Base-by-base conservation (phyloP, 2,113 vertebrate species). In the Gymnorhina tibicen region DNA sequence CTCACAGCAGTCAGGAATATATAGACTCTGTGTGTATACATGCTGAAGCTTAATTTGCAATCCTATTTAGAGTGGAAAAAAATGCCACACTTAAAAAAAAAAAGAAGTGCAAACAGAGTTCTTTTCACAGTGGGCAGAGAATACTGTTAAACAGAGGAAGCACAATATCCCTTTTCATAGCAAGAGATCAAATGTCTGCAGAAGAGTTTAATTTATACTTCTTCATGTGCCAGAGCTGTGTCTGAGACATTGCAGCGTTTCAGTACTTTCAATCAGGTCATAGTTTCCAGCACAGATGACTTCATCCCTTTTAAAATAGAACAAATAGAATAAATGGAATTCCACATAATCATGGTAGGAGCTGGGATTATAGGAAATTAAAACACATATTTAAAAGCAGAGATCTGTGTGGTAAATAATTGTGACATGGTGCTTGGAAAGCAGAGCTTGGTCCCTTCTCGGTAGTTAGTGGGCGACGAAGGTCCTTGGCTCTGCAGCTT, bases 121-220 rank as follows among this genome's bases (percentile, higher is more conserved):
- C 97, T 98, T 98, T 98, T 98, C 97, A 97, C 94, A 97, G 97
- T 93, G 91, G 97, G 97, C 95, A 97, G 96, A 98, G 97, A 97
- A 97, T 96, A 96, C 97, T 66, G 87, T 97, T 97, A 97, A 97
- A 97, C 87, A 96, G 97, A 98, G 97, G 97, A 97, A 98, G 95
- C 97, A 97, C 98, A 98, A 96, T 98, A 97, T 97, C 96, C 93
- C 97, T 97, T 98, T 98, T 98, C 97, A 98, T 97, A 97, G 97
- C 79, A 92, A 96, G 97, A 97, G 97, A 98, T 98, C 96, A 97
- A 97, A 97, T 98, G 97, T 97, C 97, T 97, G 96, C 96, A 97
- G 97, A 98, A 98, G 98, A 97, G 96, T 98, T 98, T 97, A 97
- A 97, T 97, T 97, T 97, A 97, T 97, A 98, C 96, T 96, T 97